Evolutionary conservation across 92 coral and sea anemone species (phyloP).

Genomic region (Zoanthus sansibaricus): DNA sequence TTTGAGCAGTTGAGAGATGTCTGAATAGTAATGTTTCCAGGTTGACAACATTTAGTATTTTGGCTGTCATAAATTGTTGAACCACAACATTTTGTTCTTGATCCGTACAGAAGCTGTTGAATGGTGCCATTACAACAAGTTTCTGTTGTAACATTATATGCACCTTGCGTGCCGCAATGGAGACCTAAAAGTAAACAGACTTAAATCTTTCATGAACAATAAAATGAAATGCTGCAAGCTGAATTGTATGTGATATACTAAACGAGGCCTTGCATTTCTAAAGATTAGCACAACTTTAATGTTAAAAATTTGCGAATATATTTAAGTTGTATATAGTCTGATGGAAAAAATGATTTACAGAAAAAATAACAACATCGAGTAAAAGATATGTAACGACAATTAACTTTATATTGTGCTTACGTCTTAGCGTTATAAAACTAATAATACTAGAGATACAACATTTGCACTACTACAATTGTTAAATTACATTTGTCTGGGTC

Average conservation of each 20-base stretch:
- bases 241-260: neutral
- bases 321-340: neutral
- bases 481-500: too few species aligned
- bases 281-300: neutral
- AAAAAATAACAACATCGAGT: too few species aligned
- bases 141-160: slow-evolving; percentile 5
- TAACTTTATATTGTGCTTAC: too few species aligned
- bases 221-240: neutral
- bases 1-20: neutral
- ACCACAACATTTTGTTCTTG: slow-evolving; percentile 10
- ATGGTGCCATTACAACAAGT: slow-evolving; percentile 4
- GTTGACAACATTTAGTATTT: slow-evolving; percentile 11
- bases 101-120: neutral
- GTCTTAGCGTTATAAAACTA: too few species aligned
- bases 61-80: neutral
- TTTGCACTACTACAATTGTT: too few species aligned
- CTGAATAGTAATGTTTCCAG: slow-evolving; percentile 1
- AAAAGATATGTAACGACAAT: too few species aligned
- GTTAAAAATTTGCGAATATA: neutral
- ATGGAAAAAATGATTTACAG: neutral
- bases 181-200: neutral
- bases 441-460: too few species aligned
- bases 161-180: slow-evolving; percentile 20
- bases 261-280: neutral
- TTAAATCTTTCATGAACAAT: neutral